These are phyloP conservation scores for Pachyramphus minor DNA, from an alignment of 2,113 vertebrate genomes.

Conservation along the genomic window DNA sequence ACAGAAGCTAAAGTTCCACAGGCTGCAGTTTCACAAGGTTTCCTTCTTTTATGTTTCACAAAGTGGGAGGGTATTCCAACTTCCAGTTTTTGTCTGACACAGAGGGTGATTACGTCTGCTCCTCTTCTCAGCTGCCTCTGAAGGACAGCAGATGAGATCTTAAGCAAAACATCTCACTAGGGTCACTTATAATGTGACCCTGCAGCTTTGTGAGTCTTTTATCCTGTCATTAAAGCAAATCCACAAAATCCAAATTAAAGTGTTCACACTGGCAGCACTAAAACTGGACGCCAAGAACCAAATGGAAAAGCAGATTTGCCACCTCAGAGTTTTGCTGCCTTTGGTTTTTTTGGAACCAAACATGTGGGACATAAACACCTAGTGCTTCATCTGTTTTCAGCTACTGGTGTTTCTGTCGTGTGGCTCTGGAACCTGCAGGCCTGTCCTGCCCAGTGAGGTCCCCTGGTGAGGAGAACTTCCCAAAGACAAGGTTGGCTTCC, in stretches of 20 bases:
- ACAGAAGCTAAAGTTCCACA: neutral
- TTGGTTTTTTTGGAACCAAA: neutral
- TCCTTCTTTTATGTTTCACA: neutral
- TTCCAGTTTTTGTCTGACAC: neutral
- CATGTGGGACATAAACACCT: fast-evolving
- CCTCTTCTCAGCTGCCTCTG: neutral
- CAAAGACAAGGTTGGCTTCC: neutral
- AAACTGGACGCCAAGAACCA: neutral
- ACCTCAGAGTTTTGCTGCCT: neutral
- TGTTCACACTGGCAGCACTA: neutral
- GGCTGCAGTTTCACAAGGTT: neutral
- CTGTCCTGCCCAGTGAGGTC: neutral
- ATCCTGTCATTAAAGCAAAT: neutral
- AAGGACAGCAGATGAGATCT: neutral
- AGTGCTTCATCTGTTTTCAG: neutral
- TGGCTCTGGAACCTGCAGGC: neutral
- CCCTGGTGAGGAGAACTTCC: neutral
- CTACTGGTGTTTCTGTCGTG: neutral
- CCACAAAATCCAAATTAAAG: neutral
- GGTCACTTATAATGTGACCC: neutral
- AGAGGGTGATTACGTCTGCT: neutral
- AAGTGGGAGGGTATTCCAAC: neutral
- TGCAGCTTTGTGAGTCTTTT: neutral
- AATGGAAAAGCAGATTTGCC: neutral
- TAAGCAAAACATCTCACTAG: neutral